Evolutionary conservation across 2,797 vertebrate genomes (phyloP), one percentile per base, ranked within the genome.

Genomic region (Tragelaphus oryx): DNA sequence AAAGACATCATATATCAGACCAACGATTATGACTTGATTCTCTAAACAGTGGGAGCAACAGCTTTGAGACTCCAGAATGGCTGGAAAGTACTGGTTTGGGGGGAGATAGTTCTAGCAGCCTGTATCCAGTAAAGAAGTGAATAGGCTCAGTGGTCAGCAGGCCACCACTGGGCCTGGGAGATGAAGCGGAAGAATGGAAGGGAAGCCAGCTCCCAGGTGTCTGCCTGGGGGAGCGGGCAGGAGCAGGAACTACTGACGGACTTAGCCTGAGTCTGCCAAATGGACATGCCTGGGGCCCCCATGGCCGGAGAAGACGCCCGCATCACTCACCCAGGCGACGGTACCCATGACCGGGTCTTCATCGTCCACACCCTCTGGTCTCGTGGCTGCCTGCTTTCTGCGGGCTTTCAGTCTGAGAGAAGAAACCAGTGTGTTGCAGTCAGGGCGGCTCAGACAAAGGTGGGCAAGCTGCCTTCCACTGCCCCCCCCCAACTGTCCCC

Each of bases 301-400:
- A 12, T 0, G 0, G 8, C 24, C 0, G 1, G 7, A 60, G n/a
- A 14, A 8, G 55, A 84, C 0, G 1, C 28, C 54, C 5, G 0
- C 0, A 0, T 75, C 65, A 94, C 96, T 97, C 90, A 97, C 97
- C 95, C 75, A 95, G 68, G 44, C 7, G 0, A 68, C 28, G 0
- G 94, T 80, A 6, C 54, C 95, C 97, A 87, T 96, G 76, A 96
- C 80, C 0, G 92, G 80, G 2, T 97, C 93, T 50, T 94, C 84
- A 6, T 89, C 16, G 4, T 76, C 59, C 9, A 0, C 11, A 57
- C 0, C n/a, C 22, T 59, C 41, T 18, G 4, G 17, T 20, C 17
- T 80, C 17, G 20, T 0, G 0, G 80, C 18, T 11, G 68, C 5
- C 26, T 30, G 57, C 68, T 57, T 94, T 87, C 90, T 93, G n/a